phyloP scores from a whole-genome alignment of 1,140 invertebrate genomes.

The Drosophila sturtevanti region DNA sequence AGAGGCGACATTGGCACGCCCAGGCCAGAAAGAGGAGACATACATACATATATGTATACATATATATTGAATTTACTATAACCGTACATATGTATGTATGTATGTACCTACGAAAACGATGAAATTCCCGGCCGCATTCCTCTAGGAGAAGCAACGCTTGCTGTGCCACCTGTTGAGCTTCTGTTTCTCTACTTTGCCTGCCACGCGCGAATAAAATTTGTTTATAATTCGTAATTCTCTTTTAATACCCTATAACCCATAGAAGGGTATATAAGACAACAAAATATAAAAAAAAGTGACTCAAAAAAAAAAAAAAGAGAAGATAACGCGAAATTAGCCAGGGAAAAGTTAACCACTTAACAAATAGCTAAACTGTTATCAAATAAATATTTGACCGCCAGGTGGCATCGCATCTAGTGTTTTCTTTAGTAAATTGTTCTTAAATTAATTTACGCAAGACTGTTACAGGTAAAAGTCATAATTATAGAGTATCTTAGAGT shows the following conservation, averaged over 20 bases:
- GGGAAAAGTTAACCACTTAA: too few species aligned
- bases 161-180: constrained; percentile 23
- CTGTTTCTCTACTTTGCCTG: constrained; percentile 1
- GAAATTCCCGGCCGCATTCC: not conserved
- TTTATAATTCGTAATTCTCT: constrained; percentile 29
- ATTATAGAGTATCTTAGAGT: not conserved
- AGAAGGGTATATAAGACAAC: not conserved
- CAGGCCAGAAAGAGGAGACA: not conserved
- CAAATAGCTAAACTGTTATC: too few species aligned
- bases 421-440: too few species aligned
- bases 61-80: not conserved
- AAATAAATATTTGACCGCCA: too few species aligned
- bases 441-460: too few species aligned
- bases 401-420: too few species aligned
- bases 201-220: constrained; percentile 39
- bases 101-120: not conserved
- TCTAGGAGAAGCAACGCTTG: not conserved
- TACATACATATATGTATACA: too few species aligned
- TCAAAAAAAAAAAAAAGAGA: too few species aligned
- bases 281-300: not conserved
- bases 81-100: not conserved
- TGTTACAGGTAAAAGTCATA: too few species aligned
- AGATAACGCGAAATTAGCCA: too few species aligned
- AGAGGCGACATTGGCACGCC: not conserved
- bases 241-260: not conserved